A percentile compares a stretch with the other conserved stretches of the same genome.
Evolutionary conservation across 2,888 invertebrate species (phyloP).

Genomic region (Taphrorychus bicolor): DNA sequence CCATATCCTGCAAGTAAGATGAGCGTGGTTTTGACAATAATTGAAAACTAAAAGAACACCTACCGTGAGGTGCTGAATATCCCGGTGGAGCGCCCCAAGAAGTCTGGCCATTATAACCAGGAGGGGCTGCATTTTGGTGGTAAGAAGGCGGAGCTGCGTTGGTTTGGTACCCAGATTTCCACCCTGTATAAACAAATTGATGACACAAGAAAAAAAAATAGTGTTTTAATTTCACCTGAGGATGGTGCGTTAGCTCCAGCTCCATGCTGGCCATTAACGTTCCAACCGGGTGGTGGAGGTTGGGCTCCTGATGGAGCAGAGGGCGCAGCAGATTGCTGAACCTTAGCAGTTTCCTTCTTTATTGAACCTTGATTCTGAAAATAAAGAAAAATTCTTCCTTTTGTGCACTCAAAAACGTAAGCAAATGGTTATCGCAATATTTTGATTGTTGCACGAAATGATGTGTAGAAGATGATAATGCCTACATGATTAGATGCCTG

Average conservation of each 20-base stretch:
- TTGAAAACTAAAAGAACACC: background rate
- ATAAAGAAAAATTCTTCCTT: too few relatives aligned
- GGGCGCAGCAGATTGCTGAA: conserved; percentile 42
- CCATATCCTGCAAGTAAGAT: conserved; percentile 1
- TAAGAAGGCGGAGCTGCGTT: conserved; percentile 33
- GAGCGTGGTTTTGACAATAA: background rate
- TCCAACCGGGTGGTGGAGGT: conserved; percentile 48
- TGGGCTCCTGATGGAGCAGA: conserved; percentile 32
- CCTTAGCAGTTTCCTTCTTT: conserved; percentile 44
- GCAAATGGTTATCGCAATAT: too few relatives aligned
- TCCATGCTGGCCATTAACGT: conserved; percentile 43
- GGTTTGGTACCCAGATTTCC: conserved; percentile 41
- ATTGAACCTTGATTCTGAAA: conserved; percentile 42
- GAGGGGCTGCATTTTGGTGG: conserved; percentile 39
- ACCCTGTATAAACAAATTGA: conserved; percentile 11
- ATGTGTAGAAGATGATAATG: background rate
- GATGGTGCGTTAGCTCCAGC: conserved; percentile 12
- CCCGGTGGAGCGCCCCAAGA: conserved; percentile 33
- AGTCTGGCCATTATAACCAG: conserved; percentile 35
- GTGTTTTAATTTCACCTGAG: too few relatives aligned
- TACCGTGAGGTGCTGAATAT: conserved; percentile 32
- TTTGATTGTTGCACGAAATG: background rate
- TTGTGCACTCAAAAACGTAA: background rate
- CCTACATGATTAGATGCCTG: conserved; percentile 18
- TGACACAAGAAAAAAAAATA: too few relatives aligned